These are phyloP conservation scores for Scylla paramamosain DNA, from an alignment of 1,140 invertebrate species.

Conservation along the genomic window DNA sequence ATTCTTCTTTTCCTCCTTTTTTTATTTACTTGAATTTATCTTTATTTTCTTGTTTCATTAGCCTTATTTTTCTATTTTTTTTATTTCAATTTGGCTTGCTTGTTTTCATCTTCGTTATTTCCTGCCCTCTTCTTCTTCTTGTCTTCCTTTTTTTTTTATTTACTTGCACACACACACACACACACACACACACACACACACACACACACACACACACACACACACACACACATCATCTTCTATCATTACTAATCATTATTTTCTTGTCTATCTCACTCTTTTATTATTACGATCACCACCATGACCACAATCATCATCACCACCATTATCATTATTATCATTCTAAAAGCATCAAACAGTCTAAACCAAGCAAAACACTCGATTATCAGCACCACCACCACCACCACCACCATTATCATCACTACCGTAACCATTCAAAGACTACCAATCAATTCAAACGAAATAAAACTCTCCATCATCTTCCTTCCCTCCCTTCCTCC, in stretches of 20 bases:
- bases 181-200: neutral
- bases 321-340: no score
- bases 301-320: no score
- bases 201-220: slow-evolving; percentile 5
- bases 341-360: no score
- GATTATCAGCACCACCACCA: no score
- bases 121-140: slow-evolving; percentile 15
- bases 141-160: neutral
- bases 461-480: no score
- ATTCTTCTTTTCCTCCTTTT: neutral
- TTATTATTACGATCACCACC: no score
- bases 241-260: neutral
- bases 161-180: slow-evolving; percentile 30
- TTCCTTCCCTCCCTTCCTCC: no score
- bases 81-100: neutral
- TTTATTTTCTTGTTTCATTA: neutral
- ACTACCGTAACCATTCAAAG: no score
- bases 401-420: no score
- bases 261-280: neutral
- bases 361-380: no score
- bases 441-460: no score
- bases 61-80: neutral
- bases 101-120: neutral
- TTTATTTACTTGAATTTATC: neutral
- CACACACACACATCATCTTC: no score